Base-by-base conservation (phyloP, 2,113 vertebrate species). In the Dascyllus trimaculatus region DNA sequence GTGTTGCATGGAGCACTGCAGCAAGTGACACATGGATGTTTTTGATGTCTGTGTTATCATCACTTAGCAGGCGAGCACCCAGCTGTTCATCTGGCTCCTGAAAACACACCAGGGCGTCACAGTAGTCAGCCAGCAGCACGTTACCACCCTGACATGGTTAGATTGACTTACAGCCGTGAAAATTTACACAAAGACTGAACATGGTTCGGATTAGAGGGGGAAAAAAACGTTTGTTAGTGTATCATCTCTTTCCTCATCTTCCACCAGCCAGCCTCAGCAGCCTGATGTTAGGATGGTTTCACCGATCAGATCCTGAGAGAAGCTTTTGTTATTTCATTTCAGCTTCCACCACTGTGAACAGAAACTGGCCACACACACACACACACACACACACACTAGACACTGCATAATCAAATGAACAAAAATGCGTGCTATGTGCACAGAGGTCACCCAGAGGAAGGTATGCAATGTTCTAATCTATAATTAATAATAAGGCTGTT, bases 401-500 rank as follows among this genome's bases (percentile, higher is more conserved):
- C 32, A 35, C 8, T 35, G 2, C 32, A 35, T 35, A 10, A 35
- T 35, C 32, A 51, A 21, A 9, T 7, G 3, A 8, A 9, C 18
- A 21, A 19, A 21, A 57, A 35, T 15, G 13, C 22, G 15, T 38
- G 19, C 58, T 26, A n/a, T 29, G 24, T 11, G 48, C 4, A 14
- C 6, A 22, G 5, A 49, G 17, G 18, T 45, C 35, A 60, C 58
- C 22, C 25, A 35, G 35, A 9, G 51, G 59, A 46, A 54, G 35
- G 48, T 24, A 24, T 43, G 46, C 18, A 15, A 45, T 58, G 43
- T 24, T 70, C 5, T 40, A 26, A 63, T 71, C 24, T 9, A 84
- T 78, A 54, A 61, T 58, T 72, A 53, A 79, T 66, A 69, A 79
- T 49, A 25, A 56, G 17, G 38, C 46, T 65, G 76, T 80, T 60